Base-by-base conservation (phyloP, 2,113 vertebrate genomes). In the Psophia crepitans region DNA sequence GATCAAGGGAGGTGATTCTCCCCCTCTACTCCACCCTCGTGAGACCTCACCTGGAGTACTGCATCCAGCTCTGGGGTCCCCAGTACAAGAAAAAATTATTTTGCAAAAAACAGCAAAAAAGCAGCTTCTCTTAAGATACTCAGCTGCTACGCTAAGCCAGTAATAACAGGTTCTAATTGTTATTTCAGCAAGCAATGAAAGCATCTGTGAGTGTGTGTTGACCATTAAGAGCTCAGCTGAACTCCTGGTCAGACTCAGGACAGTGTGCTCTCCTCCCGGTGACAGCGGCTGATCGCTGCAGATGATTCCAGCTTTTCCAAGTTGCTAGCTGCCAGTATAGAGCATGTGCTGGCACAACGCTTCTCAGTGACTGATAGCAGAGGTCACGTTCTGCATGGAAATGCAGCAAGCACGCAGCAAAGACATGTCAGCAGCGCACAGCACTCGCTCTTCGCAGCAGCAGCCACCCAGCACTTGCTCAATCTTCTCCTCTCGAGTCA, bases 361-460 rank as follows among this genome's bases (percentile, higher is more conserved):
- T 83, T 79, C 37, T 63, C 56, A 30, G 13, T 19, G 6, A 30
- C 9, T 23, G 7, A 6, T 21, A 43, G 43, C 70, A 60, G 32
- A 77, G 24, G 33, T 44, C 35, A 41, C 30, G 56, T n/a, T 85
- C 61, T 68, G 56, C 15, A 4, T 12, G 51, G 80, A 70, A 57
- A 41, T 0, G 0, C 39, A 76, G 21, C 39, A 56, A 27, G 22
- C 37, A 28, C 1, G 0, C 18, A 30, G 21, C 41, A 56, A 77
- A 74, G 41, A 21, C 46, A 16, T 11, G 27, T 16, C 69, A 70
- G 81, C 49, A 75, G 48, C 0, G 2, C 41, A 41, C 28, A 26
- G 13, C 0, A 0, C 32, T 48, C 8, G 12, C 20, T 28, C 13
- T 44, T 48, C 6, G 3, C 3, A 0, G 22, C 23, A 65, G n/a